Base-by-base conservation (phyloP, 2,888 invertebrate genomes). In the Sepiola atlantica region DNA sequence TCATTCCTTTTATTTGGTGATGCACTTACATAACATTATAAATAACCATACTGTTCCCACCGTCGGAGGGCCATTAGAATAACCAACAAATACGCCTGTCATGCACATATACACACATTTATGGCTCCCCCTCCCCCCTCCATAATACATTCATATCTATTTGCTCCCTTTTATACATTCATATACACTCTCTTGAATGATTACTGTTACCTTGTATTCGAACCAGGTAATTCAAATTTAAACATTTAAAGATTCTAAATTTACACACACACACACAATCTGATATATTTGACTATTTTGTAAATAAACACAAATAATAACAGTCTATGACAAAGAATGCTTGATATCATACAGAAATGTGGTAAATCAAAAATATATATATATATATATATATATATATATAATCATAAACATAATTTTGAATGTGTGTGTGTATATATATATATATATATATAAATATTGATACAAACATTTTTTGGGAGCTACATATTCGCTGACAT, bases 1-100 rank as follows among this genome's bases (percentile, higher is more conserved):
- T 91, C 32, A 32, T 32, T 21, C 12, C 32, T 35, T 45, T 91
- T 35, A 32, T 32, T 91, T 32, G 18, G 20, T 14, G 20, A 91
- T 12, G 20, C 35, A 91, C 45, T 8, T 24, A 54, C 21, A 91
- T 21, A 35, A 35, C 3, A 28, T 20, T 91, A 91, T 91, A 91
- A 28, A 91, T 91, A 91, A 45, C 77, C n/a, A 77, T 77, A 32
- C n/a, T 77, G n/a, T 77, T 77, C 77, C n/a, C n/a, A n/a, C n/a
- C 16, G n/a, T 77, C n/a, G n/a, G n/a, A 77, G 4, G n/a, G n/a
- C 77, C 77, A 77, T 77, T 77, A 77, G n/a, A 77, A 77, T 77
- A 77, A 91, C 28, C 35, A 35, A 18, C 54, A 28, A 2, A 77
- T n/a, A 77, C 8, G n/a, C n/a, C 24, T 6, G n/a, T 77, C 8